Evolutionary conservation across 2,888 invertebrate species (phyloP).

Genomic region (Gymnocheta viridis): DNA sequence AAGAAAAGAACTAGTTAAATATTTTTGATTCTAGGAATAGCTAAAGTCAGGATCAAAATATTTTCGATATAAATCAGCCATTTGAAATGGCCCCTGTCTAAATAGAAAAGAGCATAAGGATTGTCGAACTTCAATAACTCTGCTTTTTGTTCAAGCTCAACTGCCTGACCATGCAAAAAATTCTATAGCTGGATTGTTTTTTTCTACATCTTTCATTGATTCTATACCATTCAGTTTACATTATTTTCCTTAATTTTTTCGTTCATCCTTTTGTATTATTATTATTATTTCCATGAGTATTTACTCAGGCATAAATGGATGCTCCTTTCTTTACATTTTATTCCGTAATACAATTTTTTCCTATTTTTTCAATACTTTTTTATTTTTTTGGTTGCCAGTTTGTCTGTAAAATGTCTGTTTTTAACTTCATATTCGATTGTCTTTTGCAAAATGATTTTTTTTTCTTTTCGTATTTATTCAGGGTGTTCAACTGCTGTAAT

Average conservation of each 20-base stretch:
- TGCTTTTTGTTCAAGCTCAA: not conserved
- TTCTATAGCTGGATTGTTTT: constrained; percentile 24
- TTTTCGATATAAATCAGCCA: too few relatives aligned
- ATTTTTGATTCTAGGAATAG: too few relatives aligned
- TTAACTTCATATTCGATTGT: constrained; percentile 59
- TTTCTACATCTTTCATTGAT: constrained; percentile 44
- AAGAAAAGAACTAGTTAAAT: too few relatives aligned
- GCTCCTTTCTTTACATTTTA: constrained; percentile 63
- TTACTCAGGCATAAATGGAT: constrained; percentile 67
- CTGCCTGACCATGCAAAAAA: constrained; percentile 21
- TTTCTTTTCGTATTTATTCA: constrained; percentile 39
- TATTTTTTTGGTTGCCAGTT: constrained; percentile 55
- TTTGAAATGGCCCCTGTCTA: too few relatives aligned
- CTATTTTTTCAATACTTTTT: constrained; percentile 29
- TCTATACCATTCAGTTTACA: constrained; percentile 41
- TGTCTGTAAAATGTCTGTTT: constrained; percentile 64
- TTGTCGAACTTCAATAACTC: not conserved
- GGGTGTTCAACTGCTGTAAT: constrained; percentile 68
- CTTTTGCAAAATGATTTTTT: constrained; percentile 38
- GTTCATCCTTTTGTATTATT: constrained; percentile 12
- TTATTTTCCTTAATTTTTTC: constrained; percentile 35
- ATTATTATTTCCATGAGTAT: constrained; percentile 56
- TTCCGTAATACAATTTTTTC: constrained; percentile 36
- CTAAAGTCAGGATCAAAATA: too few relatives aligned
- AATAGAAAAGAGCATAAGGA: too few relatives aligned